phyloP scores from a whole-genome alignment of 2,888 invertebrate species.

The Pecten maximus region DNA sequence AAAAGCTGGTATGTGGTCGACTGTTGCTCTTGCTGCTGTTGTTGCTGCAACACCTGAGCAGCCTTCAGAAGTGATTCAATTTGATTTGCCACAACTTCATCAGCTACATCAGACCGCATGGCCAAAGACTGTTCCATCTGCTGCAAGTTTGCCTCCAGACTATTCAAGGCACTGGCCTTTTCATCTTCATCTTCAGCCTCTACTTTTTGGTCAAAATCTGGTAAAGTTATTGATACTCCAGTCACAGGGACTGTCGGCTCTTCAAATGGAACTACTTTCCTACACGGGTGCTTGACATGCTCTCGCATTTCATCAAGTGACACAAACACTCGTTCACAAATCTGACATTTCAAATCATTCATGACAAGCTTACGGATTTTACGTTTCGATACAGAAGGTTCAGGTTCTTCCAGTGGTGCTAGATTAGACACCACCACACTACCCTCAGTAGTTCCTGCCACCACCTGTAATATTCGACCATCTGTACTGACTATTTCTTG shows the following conservation, averaged over 20 bases:
- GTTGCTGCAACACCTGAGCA: constrained; percentile 48
- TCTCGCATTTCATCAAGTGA: constrained; percentile 71
- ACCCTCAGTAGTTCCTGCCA: neutral
- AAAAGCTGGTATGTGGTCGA: neutral
- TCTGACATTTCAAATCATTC: constrained; percentile 67
- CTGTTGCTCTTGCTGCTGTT: constrained; percentile 48
- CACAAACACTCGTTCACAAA: constrained; percentile 68
- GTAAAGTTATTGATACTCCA: constrained; percentile 2
- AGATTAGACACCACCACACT: neutral
- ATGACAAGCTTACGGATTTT: constrained; percentile 24
- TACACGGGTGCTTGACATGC: constrained; percentile 73
- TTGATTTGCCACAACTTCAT: constrained; percentile 49
- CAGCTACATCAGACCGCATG: constrained; percentile 39
- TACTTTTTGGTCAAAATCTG: neutral
- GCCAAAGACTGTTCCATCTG: constrained; percentile 38
- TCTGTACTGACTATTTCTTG: constrained; percentile 4
- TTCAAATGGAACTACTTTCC: constrained; percentile 40
- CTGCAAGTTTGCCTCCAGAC: constrained; percentile 13
- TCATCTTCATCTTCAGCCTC: neutral
- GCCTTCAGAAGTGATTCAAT: constrained; percentile 53
- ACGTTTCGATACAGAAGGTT: constrained; percentile 15
- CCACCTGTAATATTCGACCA: constrained; percentile 11
- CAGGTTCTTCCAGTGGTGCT: neutral
- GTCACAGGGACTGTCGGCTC: neutral
- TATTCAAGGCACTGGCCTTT: constrained; percentile 17